These are phyloP conservation scores for Aphaenogaster rudis DNA, from an alignment of 1,140 invertebrate genomes.

Conservation along the genomic window DNA sequence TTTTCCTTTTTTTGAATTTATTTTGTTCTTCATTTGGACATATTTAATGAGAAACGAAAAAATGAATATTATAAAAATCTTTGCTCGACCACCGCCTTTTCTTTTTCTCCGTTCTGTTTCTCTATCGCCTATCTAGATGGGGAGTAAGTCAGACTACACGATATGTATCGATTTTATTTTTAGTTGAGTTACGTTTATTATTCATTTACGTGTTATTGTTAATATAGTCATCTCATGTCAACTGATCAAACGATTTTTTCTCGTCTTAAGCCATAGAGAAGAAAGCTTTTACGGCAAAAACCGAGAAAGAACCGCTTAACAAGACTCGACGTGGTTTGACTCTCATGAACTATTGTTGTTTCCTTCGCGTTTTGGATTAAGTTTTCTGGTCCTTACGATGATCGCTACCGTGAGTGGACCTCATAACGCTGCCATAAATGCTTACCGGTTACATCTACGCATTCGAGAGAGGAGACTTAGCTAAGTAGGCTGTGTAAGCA, in stretches of 20 bases:
- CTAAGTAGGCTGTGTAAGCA: slow-evolving; percentile 59
- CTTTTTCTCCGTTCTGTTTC: slow-evolving; percentile 60
- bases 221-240: slow-evolving; percentile 54
- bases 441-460: slow-evolving; percentile 65
- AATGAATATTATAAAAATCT: slow-evolving; percentile 45
- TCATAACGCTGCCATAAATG: slow-evolving; percentile 78
- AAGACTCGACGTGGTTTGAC: slow-evolving; percentile 9
- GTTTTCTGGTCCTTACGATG: slow-evolving; percentile 69
- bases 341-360: slow-evolving; percentile 67
- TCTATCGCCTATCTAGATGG: slow-evolving; percentile 42
- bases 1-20: neutral
- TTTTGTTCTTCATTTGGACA: neutral
- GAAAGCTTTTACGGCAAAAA: neutral
- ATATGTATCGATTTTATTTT: slow-evolving; percentile 49
- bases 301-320: neutral
- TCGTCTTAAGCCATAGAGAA: neutral
- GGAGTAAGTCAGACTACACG: slow-evolving; percentile 33
- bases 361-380: slow-evolving; percentile 64
- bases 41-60: neutral
- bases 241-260: slow-evolving; percentile 33
- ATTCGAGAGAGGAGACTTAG: slow-evolving; percentile 33
- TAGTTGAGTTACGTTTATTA: slow-evolving; percentile 72
- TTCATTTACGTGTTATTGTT: slow-evolving; percentile 67
- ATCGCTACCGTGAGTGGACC: slow-evolving; percentile 71
- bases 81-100: slow-evolving; percentile 62